Percentiles rank a stretch among this genome's conserved stretches.
phyloP scores from a whole-genome alignment of 2,113 vertebrate species.

The Heloderma charlesbogerti region DNA sequence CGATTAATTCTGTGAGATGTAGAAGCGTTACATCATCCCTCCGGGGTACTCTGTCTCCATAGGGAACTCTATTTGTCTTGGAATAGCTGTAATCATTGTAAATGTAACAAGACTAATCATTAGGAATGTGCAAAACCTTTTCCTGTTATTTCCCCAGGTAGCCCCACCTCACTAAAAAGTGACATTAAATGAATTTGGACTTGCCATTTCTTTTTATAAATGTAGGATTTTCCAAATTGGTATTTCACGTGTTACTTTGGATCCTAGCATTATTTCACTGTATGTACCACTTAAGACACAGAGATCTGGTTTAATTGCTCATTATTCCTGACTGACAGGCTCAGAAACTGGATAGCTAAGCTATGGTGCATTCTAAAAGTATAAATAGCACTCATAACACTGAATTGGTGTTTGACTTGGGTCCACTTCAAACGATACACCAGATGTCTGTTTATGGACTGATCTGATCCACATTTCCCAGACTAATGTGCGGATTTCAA shows the following conservation, averaged over 20 bases:
- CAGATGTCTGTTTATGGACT: background rate
- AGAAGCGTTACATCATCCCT: background rate
- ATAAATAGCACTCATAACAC: background rate
- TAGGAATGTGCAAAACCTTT: too few relatives aligned
- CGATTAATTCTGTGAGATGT: constrained; percentile 1
- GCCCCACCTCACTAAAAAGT: background rate
- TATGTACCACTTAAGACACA: background rate
- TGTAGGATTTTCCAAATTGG: background rate
- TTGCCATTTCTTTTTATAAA: background rate
- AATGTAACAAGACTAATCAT: background rate
- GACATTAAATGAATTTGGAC: background rate
- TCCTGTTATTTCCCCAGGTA: background rate
- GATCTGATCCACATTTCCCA: background rate
- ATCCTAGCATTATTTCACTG: background rate
- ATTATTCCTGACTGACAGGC: background rate
- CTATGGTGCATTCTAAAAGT: background rate
- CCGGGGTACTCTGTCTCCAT: background rate
- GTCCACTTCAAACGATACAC: background rate
- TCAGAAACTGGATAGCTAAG: background rate
- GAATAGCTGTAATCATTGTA: background rate
- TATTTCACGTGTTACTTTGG: background rate
- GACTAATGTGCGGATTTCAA: background rate
- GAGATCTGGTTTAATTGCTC: background rate
- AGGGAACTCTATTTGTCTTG: background rate
- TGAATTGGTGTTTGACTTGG: background rate